Percentiles rank a stretch among this genome's conserved stretches.
phyloP scores from a whole-genome alignment of 2,797 vertebrate genomes.

The Lithobates sylvaticus region DNA sequence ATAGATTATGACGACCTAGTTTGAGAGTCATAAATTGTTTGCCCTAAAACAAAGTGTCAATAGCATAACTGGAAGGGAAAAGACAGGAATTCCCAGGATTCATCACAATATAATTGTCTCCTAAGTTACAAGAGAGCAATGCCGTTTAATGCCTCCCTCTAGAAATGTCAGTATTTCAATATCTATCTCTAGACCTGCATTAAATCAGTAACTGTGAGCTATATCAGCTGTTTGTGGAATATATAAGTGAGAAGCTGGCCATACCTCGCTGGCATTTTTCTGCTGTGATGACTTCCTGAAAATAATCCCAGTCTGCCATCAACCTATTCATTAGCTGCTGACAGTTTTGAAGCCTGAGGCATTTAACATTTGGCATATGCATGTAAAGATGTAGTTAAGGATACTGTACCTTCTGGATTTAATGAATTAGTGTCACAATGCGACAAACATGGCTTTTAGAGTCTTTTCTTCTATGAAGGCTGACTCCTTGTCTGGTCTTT shows the following conservation, averaged over 20 bases:
- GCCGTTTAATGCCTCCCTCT: not conserved
- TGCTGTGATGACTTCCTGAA: conserved; percentile 42
- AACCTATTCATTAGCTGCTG: conserved; percentile 47
- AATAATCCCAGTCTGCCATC: conserved; percentile 32
- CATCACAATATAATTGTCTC: not conserved
- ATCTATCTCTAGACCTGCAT: not conserved
- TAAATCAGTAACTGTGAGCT: conserved; percentile 28
- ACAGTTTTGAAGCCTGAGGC: conserved; percentile 50
- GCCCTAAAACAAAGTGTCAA: not conserved
- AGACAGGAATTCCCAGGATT: not conserved
- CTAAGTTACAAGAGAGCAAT: not conserved
- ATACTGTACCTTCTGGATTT: conserved; percentile 35
- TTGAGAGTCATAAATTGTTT: not conserved
- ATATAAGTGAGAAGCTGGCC: conserved; percentile 28
- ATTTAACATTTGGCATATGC: conserved; percentile 47
- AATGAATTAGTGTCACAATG: conserved; percentile 46
- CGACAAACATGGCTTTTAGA: conserved; percentile 52
- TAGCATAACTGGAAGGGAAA: not conserved
- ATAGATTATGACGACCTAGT: not conserved
- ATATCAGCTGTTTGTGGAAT: conserved; percentile 17
- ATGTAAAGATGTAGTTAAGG: conserved; percentile 41
- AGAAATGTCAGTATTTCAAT: conserved; percentile 10
- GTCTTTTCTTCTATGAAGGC: conserved; percentile 31
- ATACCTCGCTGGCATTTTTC: conserved; percentile 29
- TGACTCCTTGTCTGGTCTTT: not conserved